Base-by-base conservation (phyloP, 2,797 vertebrate genomes). In the Tolypeutes matacus region DNA sequence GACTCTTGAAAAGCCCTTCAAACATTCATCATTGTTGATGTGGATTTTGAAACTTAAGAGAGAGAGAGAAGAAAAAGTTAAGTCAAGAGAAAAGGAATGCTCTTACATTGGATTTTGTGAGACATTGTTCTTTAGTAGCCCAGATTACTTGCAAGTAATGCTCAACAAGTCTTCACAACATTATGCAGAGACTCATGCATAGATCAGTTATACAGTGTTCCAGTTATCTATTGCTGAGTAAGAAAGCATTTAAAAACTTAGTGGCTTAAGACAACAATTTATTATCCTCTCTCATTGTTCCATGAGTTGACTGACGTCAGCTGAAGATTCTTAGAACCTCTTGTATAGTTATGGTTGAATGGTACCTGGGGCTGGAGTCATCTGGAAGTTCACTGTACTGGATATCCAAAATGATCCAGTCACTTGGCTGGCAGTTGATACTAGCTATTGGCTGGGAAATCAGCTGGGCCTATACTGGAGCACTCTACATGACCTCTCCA, bases 31-130 rank as follows among this genome's bases (percentile, higher is more conserved):
- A 31, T 34, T 53, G 53, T 83, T 80, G 23, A 58, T 83, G 51
- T 53, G 14, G 12, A 94, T 92, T 86, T 91, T 80, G 65, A 76
- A 93, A 91, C 17, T 46, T 60, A 51, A 53, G 14, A 34, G 23
- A 69, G 39, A 42, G n/a, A n/a, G n/a, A n/a, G n/a, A n/a, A n/a
- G n/a, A 86, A 82, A 42, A 13, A 6, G 58, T 42, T 34, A 91
- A 65, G 31, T 49, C 46, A 72, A 31, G 25, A 80, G 31, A 93
- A 73, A 93, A 69, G 6, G 60, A 46, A 67, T 23, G 13, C 46
- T 78, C 23, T 64, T 78, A 21, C 42, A 46, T 56, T 46, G 39
- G 31, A 34, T 84, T 84, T 11, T 8, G 7, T 62, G 64, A 69
- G 12, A 34, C 21, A 25, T 31, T 84, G 36, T 89, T 91, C 20